These are phyloP conservation scores for Acomys russatus DNA, from an alignment of 2,797 vertebrate genomes.

Conservation along the genomic window DNA sequence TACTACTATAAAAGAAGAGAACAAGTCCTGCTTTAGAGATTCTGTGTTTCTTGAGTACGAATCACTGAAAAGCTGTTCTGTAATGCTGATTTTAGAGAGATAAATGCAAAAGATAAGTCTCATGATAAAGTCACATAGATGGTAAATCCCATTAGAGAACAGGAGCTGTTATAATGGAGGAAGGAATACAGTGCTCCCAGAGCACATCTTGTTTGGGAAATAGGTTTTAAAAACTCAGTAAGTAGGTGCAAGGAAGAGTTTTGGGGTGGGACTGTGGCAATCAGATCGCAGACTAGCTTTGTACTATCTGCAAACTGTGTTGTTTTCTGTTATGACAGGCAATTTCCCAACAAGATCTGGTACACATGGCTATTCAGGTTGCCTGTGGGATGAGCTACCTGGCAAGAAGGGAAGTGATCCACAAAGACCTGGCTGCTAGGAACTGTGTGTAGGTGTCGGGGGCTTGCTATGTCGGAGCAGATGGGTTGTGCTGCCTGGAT, in stretches of 20 bases:
- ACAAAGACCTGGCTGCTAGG: conserved; percentile 98
- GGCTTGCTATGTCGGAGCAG: neutral
- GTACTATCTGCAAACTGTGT: conserved; percentile 47
- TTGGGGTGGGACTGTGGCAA: conserved; percentile 10
- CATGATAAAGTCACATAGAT: neutral
- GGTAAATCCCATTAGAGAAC: neutral
- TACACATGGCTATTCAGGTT: conserved; percentile 99
- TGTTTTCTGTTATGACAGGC: conserved; percentile 91
- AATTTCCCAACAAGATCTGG: conserved; percentile 98
- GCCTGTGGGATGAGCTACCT: conserved; percentile 99
- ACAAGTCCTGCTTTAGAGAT: conserved; percentile 40
- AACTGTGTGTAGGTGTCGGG: conserved; percentile 97
- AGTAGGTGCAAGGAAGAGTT: conserved; percentile 35
- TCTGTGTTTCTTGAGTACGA: neutral
- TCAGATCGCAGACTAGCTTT: neutral
- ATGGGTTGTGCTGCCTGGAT: neutral
- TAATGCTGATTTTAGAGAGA: conserved; percentile 14
- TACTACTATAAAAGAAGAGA: conserved; percentile 12
- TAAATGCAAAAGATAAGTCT: neutral
- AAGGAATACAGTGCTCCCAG: neutral
- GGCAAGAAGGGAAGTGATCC: conserved; percentile 98
- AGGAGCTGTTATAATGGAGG: neutral
- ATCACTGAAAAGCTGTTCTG: conserved; percentile 28
- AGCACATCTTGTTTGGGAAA: conserved; percentile 33
- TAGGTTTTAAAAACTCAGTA: neutral